Evolutionary conservation across 1,140 invertebrate species (phyloP), one percentile per base, ranked within the genome.

Genomic region (Psilanteris sp.): DNA sequence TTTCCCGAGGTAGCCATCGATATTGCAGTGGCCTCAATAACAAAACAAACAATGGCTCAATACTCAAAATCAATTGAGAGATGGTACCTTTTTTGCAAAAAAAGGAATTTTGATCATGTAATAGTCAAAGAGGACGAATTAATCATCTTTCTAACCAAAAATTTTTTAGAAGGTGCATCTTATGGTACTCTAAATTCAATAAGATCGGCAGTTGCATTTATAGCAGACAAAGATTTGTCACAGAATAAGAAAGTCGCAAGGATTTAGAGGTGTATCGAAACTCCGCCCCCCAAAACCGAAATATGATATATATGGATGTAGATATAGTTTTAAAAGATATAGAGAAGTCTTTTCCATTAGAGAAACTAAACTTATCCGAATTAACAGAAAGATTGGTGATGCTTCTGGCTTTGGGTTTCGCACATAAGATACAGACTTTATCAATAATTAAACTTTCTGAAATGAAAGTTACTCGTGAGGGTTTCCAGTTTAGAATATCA

Each of bases 351-450:
- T 43, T 14, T 3, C 48, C 48, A 0, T 32, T 68, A 8, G 62
- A 68, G 9, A 31, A 22, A n/a, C n/a, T 10, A 3, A 1, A 9
- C 4, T 15, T 55, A 18, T 1, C 8, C 7, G 24, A 36, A 5
- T 37, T 72, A 13, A 36, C 46, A 2, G 22, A 29, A 0, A 43
- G 39, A 20, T 20, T 62, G 18, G 57, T 37, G 1, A 34, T 37
- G 8, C 18, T 74, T 0, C 15, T 81, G 10, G 78, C 77, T 0
- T 9, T 79, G 2, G 59, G 46, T 15, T 70, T 73, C 0, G 78
- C 66, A 0, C 66, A 59, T 27, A 64, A 36, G 10, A 29, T 59
- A 27, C 77, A 67, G 67, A 71, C 67, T 0, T 32, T 70, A 11
- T 16, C 57, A 1, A 10, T 41, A 7, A 61, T 71, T 13, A 50